These are phyloP conservation scores for Sminthurinus aureus DNA, from an alignment of 2,888 invertebrate genomes.

Conservation along the genomic window DNA sequence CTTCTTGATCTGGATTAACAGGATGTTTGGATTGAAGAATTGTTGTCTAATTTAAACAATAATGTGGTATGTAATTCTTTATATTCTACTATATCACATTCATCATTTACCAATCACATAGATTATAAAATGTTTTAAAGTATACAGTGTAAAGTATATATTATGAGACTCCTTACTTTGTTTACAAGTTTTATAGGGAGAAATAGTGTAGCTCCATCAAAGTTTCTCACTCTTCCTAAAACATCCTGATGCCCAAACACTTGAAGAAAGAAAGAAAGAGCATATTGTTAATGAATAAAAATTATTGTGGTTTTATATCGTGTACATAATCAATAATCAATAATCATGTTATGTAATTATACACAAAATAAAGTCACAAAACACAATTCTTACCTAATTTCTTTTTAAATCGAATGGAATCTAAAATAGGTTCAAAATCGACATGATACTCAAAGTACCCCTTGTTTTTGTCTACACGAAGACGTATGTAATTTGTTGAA, in stretches of 20 bases:
- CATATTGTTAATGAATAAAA: too few relatives aligned
- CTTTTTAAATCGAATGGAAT: conserved; percentile 72
- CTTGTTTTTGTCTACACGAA: conserved; percentile 16
- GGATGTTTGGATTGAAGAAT: conserved; percentile 66
- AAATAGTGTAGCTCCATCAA: conserved; percentile 79
- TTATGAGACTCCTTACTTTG: neutral
- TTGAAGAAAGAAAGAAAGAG: too few relatives aligned
- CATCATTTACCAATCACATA: too few relatives aligned
- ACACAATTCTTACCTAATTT: conserved; percentile 62
- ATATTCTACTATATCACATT: neutral
- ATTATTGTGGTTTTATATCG: too few relatives aligned
- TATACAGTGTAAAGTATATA: too few relatives aligned
- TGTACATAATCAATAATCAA: too few relatives aligned
- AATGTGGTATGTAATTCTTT: neutral
- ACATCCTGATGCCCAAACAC: conserved; percentile 69
- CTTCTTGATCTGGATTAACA: conserved; percentile 65
- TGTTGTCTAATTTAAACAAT: conserved; percentile 59
- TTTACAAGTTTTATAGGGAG: conserved; percentile 68
- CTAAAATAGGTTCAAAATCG: conserved; percentile 76
- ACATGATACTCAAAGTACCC: conserved; percentile 87
- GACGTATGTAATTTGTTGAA: conserved; percentile 32
- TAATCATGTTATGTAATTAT: too few relatives aligned
- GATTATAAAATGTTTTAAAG: too few relatives aligned
- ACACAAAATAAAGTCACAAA: too few relatives aligned
- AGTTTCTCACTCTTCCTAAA: conserved; percentile 73